Conservation (phyloP, 2,888 invertebrate genomes). For the Rhynchonema sp. region DNA sequence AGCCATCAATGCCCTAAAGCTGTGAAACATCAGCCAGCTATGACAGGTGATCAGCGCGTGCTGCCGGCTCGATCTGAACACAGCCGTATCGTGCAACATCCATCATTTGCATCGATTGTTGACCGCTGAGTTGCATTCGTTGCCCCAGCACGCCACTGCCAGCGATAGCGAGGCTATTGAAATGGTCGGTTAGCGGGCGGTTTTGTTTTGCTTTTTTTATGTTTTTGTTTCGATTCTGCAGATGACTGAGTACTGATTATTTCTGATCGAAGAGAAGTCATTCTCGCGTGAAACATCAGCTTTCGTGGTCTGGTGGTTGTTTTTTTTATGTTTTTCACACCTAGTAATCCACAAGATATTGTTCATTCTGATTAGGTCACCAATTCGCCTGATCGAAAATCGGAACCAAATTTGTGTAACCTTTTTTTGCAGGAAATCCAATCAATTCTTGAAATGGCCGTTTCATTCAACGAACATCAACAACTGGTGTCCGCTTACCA, state of each 20-base stretch:
- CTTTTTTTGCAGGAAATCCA: neutral
- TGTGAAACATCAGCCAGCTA: no score
- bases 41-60: constrained; percentile 1
- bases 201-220: no score
- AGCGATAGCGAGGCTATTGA: neutral
- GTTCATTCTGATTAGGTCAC: no score
- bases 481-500: neutral
- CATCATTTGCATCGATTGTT: neutral
- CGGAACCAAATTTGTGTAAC: no score
- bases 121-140: neutral
- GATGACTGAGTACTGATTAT: no score
- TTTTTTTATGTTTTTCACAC: no score
- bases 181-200: neutral
- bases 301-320: no score
- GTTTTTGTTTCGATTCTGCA: neutral
- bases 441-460: neutral
- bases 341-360: no score
- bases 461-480: neutral
- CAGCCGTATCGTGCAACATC: neutral
- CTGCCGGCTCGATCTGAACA: neutral
- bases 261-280: no score
- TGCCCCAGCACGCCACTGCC: neutral
- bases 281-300: no score
- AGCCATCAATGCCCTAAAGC: no score
- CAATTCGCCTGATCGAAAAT: no score